Base-by-base conservation (phyloP, 2,113 vertebrate species). In the Thunnus maccoyii region DNA sequence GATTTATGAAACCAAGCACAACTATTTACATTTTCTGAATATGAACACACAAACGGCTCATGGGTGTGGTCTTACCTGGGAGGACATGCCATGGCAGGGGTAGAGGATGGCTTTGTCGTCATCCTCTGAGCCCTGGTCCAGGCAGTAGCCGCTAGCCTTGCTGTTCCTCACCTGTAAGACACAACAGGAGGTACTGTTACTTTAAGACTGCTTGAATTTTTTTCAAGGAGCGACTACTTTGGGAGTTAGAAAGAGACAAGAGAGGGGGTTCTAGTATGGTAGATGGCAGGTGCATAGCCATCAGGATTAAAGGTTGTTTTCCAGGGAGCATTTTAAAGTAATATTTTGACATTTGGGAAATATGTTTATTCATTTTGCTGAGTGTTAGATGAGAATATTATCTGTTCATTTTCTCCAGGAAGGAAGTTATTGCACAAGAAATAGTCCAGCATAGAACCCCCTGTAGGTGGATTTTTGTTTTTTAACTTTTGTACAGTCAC, bases 11-110 rank as follows among this genome's bases (percentile, higher is more conserved):
- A 54, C 13, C 46, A 16, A 47, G 46, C 52, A 41, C 3, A 13
- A 46, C 48, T 11, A 7, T 48, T 30, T 46, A 54, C 30, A n/a
- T 67, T n/a, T 20, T 51, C 17, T 52, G 48, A 8, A 66, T 15
- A 47, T 32, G 20, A 12, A 66, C 3, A 58, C 18, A 55, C 16
- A 64, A 20, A 57, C 0, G 50, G 9, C 13, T 12, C 5, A 12
- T 17, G 25, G 16, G 20, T 7, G 1, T 60, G 47, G 47, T 84
- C 70, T 94, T 87, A 99, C 98, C 97, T 99, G 98, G 14, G 98
- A 99, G 57, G 98, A 98, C 98, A 99, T 98, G 79, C 98, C 98
- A 0, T 99, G 98, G 88, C 98, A 99, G 0, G 98, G 98, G 64
- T 99, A 99, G 3, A 99, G 96, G 76, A 99, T 99, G 9, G 98